Conservation (phyloP, 2,113 vertebrate species). For the Oncorhynchus clarkii region DNA sequence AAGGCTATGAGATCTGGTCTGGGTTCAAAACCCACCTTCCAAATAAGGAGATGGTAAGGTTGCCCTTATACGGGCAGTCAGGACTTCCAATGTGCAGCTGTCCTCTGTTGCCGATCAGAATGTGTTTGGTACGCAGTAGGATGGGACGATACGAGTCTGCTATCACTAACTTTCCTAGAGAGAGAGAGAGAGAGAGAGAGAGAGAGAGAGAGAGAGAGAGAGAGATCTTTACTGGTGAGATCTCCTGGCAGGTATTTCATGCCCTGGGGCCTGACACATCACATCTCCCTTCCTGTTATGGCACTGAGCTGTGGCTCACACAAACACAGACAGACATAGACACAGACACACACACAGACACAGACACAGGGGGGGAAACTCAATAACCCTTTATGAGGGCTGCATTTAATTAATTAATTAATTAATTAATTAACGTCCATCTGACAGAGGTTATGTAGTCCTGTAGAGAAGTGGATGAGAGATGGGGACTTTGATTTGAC, state of each 20-base stretch:
- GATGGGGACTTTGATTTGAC: conserved; percentile 9
- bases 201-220: background rate
- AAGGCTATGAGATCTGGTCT: background rate
- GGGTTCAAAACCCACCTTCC: conserved; percentile 78
- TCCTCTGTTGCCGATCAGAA: conserved; percentile 85
- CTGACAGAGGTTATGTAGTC: conserved; percentile 5
- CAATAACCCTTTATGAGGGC: background rate
- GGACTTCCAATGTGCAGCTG: conserved; percentile 87
- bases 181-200: background rate
- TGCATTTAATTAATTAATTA: too few relatives aligned
- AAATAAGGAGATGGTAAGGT: conserved; percentile 84
- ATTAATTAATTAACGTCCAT: too few relatives aligned
- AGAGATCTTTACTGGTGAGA: background rate
- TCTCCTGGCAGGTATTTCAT: conserved; percentile 25
- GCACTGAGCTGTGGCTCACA: conserved; percentile 21
- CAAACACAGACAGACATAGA: conserved; percentile 11
- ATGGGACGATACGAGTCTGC: conserved; percentile 81
- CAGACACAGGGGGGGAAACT: background rate
- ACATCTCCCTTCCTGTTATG: conserved; percentile 41
- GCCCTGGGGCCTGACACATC: conserved; percentile 32
- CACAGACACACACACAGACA: conserved; percentile 1
- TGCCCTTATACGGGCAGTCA: conserved; percentile 87
- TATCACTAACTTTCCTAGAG: conserved; percentile 87
- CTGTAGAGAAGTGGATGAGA: conserved; percentile 11
- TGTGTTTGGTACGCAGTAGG: conserved; percentile 81